Conservation (phyloP, 2,888 invertebrate species). For the Erebia palarica region DNA sequence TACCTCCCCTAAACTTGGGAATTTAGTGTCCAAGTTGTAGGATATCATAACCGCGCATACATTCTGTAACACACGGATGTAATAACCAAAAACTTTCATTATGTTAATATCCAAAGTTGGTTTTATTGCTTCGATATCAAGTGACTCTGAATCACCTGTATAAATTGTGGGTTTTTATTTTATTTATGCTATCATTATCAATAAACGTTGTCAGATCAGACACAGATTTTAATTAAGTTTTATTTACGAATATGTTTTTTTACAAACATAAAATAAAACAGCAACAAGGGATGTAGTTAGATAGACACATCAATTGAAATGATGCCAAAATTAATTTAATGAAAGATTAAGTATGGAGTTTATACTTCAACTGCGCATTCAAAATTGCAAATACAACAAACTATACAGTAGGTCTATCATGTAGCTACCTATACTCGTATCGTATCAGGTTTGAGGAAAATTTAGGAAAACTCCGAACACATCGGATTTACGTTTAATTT, state of each 20-base stretch:
- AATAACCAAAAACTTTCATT: conserved; percentile 38
- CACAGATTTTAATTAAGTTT: too few relatives aligned
- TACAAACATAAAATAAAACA: too few relatives aligned
- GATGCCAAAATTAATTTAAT: too few relatives aligned
- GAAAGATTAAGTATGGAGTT: neutral
- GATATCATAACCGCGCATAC: conserved; percentile 43
- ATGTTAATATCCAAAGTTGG: conserved; percentile 41
- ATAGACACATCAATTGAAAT: too few relatives aligned
- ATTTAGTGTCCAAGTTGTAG: conserved; percentile 47
- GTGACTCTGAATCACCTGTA: conserved; percentile 21
- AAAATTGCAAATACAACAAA: too few relatives aligned
- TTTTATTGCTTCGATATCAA: conserved; percentile 34
- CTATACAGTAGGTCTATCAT: neutral
- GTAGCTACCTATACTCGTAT: conserved; percentile 40
- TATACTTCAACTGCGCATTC: neutral
- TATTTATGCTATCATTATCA: too few relatives aligned
- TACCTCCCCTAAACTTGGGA: conserved; percentile 42
- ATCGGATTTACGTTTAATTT: conserved; percentile 80
- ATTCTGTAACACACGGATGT: conserved; percentile 41
- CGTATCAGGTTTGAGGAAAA: conserved; percentile 47
- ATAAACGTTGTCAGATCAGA: too few relatives aligned
- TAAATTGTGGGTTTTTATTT: neutral
- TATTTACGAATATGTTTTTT: too few relatives aligned
- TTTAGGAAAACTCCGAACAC: conserved; percentile 47
- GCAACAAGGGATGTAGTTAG: too few relatives aligned